Conservation (phyloP, 2,797 vertebrate genomes). For the Sebastes minor region DNA sequence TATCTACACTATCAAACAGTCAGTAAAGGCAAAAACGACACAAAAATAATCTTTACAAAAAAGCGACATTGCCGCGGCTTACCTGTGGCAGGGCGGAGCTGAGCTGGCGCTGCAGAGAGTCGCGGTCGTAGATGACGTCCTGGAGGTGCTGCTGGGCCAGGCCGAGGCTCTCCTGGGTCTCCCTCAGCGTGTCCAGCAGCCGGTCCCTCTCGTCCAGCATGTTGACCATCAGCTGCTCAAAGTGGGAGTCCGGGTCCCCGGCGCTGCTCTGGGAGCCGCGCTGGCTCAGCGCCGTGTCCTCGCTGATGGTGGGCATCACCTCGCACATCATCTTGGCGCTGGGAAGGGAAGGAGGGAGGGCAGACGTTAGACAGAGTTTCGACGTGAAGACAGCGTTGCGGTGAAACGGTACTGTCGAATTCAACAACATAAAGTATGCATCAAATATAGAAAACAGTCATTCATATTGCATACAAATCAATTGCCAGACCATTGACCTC, state of each 20-base stretch:
- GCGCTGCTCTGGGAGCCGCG: conserved; percentile 96
- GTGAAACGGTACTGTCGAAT: not conserved
- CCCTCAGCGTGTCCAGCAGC: conserved; percentile 94
- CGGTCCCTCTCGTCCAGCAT: conserved; percentile 99
- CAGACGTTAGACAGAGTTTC: not conserved
- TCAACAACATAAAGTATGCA: not conserved
- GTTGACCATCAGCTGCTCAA: conserved; percentile 99
- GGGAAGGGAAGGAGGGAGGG: conserved; percentile 7
- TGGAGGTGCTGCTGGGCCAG: conserved; percentile 95
- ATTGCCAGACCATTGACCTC: not conserved
- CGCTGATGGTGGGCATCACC: conserved; percentile 98
- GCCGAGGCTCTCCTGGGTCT: conserved; percentile 96
- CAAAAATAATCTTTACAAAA: not conserved
- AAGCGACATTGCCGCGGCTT: not conserved
- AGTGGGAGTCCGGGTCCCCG: conserved; percentile 97
- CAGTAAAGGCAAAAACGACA: not conserved
- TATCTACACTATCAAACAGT: not conserved
- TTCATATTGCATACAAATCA: not conserved
- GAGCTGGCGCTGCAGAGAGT: conserved; percentile 96
- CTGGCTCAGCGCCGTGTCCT: conserved; percentile 97
- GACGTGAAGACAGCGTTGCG: not conserved
- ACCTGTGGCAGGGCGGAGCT: conserved; percentile 99
- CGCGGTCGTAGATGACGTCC: conserved; percentile 97
- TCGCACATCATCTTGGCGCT: conserved; percentile 95
- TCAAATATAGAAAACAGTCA: not conserved